A percentile compares a stretch with the other conserved stretches of the same genome.
phyloP scores from a whole-genome alignment of 2,888 invertebrate genomes.

The Polylopha cassiicola region DNA sequence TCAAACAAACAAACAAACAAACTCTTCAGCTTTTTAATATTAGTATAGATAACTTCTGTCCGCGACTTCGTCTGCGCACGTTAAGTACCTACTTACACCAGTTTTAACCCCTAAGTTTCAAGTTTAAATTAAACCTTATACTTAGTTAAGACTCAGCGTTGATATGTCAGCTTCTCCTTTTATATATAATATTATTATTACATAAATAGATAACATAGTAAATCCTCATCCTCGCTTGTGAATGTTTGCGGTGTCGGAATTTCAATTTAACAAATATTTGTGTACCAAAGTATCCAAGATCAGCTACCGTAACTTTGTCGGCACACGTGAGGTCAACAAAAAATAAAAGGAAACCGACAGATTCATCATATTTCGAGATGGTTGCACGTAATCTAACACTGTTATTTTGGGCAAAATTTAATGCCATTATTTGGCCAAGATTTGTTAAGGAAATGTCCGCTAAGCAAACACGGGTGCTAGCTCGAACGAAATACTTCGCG shows the following conservation, averaged over 20 bases:
- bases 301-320: conserved; percentile 17
- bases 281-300: conserved; percentile 10
- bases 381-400: conserved; percentile 71
- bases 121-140: too few species aligned
- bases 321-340: conserved; percentile 24
- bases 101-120: too few species aligned
- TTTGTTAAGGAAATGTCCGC: conserved; percentile 56
- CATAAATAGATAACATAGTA: too few species aligned
- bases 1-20: too few species aligned
- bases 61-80: too few species aligned
- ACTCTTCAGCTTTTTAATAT: too few species aligned
- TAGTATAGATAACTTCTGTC: too few species aligned
- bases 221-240: too few species aligned
- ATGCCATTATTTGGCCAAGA: conserved; percentile 59
- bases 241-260: conserved; percentile 3
- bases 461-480: conserved; percentile 61
- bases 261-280: conserved; percentile 16
- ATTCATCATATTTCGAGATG: conserved; percentile 64
- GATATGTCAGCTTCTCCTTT: too few species aligned
- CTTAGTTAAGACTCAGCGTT: too few species aligned
- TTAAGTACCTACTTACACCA: too few species aligned
- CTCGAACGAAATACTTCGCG: conserved; percentile 61
- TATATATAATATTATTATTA: too few species aligned
- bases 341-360: conserved; percentile 51
- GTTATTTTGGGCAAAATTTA: conserved; percentile 61